Evolutionary conservation across 2,888 invertebrate genomes (phyloP).

Genomic region (Noctua janthina): DNA sequence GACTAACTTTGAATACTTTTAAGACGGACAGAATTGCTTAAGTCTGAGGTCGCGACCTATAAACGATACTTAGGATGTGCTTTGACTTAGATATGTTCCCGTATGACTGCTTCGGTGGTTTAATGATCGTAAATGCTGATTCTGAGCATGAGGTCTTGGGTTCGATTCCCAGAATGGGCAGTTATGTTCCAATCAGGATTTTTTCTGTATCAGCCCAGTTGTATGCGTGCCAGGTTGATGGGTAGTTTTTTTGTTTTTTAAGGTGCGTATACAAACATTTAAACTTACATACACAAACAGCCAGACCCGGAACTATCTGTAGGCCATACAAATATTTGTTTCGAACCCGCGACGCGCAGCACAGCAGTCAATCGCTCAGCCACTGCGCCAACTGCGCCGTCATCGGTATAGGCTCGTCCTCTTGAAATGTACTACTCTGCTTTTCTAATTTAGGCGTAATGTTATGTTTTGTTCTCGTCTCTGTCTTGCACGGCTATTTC

Average conservation of each 20-base stretch:
- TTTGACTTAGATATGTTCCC: neutral
- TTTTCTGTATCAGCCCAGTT: neutral
- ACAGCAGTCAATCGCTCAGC: too few relatives aligned
- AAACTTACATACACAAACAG: too few relatives aligned
- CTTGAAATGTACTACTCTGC: neutral
- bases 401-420: neutral
- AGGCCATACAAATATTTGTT: too few relatives aligned
- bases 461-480: neutral
- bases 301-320: too few relatives aligned
- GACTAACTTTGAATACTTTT: slow-evolving; percentile 22
- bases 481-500: neutral
- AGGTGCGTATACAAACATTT: too few relatives aligned
- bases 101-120: neutral
- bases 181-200: neutral
- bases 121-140: neutral
- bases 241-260: too few relatives aligned
- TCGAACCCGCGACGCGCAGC: too few relatives aligned
- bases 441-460: neutral
- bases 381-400: too few relatives aligned
- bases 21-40: slow-evolving; percentile 32
- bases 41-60: slow-evolving; percentile 11
- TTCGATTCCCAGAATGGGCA: neutral
- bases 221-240: neutral
- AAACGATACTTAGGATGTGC: neutral
- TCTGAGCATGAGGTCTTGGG: neutral